Evolutionary conservation across 2,888 invertebrate genomes (phyloP).

Genomic region (Gibbula magus): DNA sequence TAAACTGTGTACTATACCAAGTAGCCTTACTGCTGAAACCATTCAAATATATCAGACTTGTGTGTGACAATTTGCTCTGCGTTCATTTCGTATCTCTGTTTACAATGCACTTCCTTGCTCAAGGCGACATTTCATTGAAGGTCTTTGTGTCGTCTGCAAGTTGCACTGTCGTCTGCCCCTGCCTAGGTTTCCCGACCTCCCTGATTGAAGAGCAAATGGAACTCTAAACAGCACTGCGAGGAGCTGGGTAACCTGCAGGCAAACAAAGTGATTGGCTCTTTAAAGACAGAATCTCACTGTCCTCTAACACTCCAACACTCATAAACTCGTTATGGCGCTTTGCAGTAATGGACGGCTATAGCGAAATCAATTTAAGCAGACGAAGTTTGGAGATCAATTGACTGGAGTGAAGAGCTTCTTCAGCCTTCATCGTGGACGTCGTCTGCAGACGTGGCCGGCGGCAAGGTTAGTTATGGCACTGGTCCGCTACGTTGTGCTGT

Average conservation of each 20-base stretch:
- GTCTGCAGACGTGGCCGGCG: constrained; percentile 1
- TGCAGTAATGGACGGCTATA: constrained; percentile 4
- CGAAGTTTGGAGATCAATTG: constrained; percentile 10
- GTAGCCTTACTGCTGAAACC: too few species aligned
- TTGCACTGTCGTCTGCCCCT: not conserved
- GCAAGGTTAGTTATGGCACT: not conserved
- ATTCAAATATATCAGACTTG: too few species aligned
- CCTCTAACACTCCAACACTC: not conserved
- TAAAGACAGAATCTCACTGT: not conserved
- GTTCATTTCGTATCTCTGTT: too few species aligned
- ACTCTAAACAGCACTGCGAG: not conserved
- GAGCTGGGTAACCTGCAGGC: not conserved
- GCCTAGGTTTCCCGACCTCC: not conserved
- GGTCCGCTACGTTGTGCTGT: not conserved
- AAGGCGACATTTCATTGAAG: too few species aligned
- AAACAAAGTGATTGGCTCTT: not conserved
- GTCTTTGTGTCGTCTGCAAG: not conserved
- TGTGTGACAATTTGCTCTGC: too few species aligned
- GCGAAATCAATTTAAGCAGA: constrained; percentile 2
- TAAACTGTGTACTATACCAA: too few species aligned
- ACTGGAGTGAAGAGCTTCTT: not conserved
- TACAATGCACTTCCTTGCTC: too few species aligned
- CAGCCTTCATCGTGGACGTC: not conserved
- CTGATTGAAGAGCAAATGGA: not conserved
- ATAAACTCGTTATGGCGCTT: not conserved